Evolutionary conservation across 2,888 invertebrate species (phyloP), one percentile per base, ranked within the genome.

Genomic region (Lordiphosa fenestrarum): DNA sequence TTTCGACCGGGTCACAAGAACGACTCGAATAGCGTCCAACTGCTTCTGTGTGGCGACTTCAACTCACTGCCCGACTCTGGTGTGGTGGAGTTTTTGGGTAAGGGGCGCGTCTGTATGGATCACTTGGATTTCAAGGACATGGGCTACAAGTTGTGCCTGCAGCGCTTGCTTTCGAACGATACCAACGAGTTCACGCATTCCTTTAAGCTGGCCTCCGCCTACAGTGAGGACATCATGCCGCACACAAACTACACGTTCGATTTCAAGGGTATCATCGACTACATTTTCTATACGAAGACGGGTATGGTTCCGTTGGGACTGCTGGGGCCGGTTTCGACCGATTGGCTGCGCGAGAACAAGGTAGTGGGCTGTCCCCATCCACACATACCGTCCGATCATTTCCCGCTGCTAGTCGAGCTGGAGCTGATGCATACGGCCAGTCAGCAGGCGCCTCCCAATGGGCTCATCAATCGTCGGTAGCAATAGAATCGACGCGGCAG

Each of bases 211-310:
- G 95, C 96, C 63, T 96, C 97, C 66, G 98, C 98, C 56, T 98
- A 99, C 91, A 95, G 95, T 89, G 95, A 96, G 88, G 95, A 96
- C 87, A 95, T 97, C 85, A 98, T 99, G 96, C 97, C 97, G 68
- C 98, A 96, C 89, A 99, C 99, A 69, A 99, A 99, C 90, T 99
- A 98, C 90, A 99, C 99, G 87, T 98, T 97, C 91, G 98, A 99
- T 90, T 99, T 99, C 91, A 98, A 99, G 91, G 99, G 99, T 81
- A 97, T 99, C 89, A 99, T 99, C 88, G 99, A 99, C 91, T 99
- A 99, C 92, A 98, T 99, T 90, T 99, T 99, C 92, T 98, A 96
- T 90, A 96, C 98, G 72, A 96, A 96, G 89, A 95, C 96, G 89
- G 95, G 96, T 88, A 96, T 99, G 95, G 95, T 95, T 83, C 96